phyloP scores from a whole-genome alignment of 2,888 invertebrate genomes.

The Agrilus mali region DNA sequence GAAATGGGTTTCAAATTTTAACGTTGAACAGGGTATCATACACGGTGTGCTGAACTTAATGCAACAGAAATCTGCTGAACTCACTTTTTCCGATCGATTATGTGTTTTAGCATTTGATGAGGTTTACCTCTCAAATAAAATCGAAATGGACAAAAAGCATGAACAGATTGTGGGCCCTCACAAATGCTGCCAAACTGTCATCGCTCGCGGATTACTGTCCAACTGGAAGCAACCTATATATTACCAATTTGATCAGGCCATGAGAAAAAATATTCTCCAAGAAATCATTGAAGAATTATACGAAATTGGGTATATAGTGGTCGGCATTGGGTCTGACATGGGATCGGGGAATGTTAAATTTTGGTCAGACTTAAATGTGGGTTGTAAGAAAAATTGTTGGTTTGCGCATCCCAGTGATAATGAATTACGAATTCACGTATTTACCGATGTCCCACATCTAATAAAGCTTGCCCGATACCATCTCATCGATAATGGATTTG shows the following conservation, averaged over 20 bases:
- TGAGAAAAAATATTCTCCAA: constrained; percentile 14
- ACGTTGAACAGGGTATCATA: constrained; percentile 12
- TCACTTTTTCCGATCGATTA: constrained; percentile 8
- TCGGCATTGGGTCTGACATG: constrained; percentile 16
- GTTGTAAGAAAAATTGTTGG: constrained; percentile 10
- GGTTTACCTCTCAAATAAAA: constrained; percentile 14
- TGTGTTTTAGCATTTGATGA: constrained; percentile 16
- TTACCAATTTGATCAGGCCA: constrained; percentile 17
- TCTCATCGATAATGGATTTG: constrained; percentile 11
- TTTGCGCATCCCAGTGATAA: constrained; percentile 10
- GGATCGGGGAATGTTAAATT: constrained; percentile 10
- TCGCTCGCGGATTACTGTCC: constrained; percentile 12
- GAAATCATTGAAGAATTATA: constrained; percentile 13
- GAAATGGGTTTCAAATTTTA: constrained; percentile 11
- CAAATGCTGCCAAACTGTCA: constrained; percentile 13
- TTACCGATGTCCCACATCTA: constrained; percentile 12
- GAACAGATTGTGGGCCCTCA: constrained; percentile 15
- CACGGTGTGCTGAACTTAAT: constrained; percentile 12
- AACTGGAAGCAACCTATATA: constrained; percentile 19
- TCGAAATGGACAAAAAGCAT: constrained; percentile 12
- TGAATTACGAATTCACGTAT: constrained; percentile 9
- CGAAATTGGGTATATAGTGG: constrained; percentile 14
- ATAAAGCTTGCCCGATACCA: constrained; percentile 11
- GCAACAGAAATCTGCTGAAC: constrained; percentile 8
- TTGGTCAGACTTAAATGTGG: constrained; percentile 12